phyloP scores from a whole-genome alignment of 2,888 invertebrate genomes.

The Caenorhabditis virilis region DNA sequence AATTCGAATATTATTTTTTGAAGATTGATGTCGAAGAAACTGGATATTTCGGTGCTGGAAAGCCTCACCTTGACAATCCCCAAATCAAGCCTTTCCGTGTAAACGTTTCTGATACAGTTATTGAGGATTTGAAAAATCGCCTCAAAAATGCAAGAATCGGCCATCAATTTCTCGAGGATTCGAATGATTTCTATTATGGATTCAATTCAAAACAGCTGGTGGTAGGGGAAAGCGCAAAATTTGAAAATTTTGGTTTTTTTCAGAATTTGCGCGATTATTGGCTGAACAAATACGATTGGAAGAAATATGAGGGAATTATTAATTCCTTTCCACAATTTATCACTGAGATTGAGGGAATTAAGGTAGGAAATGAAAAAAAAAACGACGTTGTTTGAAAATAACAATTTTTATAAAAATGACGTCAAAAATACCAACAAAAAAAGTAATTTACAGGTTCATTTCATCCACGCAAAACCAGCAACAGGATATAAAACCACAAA shows the following conservation, averaged over 20 bases:
- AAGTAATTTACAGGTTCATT: conserved; percentile 80
- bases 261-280: conserved; percentile 76
- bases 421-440: too few species aligned
- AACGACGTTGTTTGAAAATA: too few species aligned
- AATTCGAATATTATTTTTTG: too few species aligned
- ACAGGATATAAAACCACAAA: conserved; percentile 58
- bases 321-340: conserved; percentile 80
- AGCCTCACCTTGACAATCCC: conserved; percentile 42
- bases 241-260: neutral
- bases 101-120: conserved; percentile 43
- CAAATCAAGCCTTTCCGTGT: conserved; percentile 55
- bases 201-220: conserved; percentile 76
- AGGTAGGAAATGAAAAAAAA: too few species aligned
- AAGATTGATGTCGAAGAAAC: too few species aligned
- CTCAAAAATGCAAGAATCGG: conserved; percentile 71
- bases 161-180: conserved; percentile 64
- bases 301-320: conserved; percentile 76
- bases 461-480: conserved; percentile 75
- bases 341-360: conserved; percentile 79
- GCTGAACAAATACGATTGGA: conserved; percentile 79
- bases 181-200: conserved; percentile 79
- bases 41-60: conserved; percentile 54
- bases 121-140: conserved; percentile 68
- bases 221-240: neutral
- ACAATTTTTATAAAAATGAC: too few species aligned